Percentiles rank a stretch among this genome's conserved stretches.
phyloP scores from a whole-genome alignment of 2,113 vertebrate species.

The Vombatus ursinus region DNA sequence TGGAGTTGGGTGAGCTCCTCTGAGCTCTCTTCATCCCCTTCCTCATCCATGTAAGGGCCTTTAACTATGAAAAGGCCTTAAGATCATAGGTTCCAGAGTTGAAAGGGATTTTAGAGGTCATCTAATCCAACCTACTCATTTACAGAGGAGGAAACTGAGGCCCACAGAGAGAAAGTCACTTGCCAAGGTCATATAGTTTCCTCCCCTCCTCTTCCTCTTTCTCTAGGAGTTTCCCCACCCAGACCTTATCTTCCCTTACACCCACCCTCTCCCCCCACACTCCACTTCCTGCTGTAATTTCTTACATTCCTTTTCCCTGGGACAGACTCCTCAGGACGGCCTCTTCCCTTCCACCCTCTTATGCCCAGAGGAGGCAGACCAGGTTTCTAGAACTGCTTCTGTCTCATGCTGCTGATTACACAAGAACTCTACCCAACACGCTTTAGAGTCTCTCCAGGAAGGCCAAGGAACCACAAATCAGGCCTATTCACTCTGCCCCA shows the following conservation, averaged over 20 bases:
- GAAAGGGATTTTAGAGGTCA: not conserved
- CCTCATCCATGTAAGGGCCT: not conserved
- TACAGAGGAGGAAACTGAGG: not conserved
- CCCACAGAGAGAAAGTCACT: not conserved
- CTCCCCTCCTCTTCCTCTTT: slow-evolving; percentile 18
- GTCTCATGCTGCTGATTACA: not conserved
- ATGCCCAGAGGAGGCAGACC: not conserved
- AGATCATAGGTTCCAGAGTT: not conserved
- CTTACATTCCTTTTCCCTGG: slow-evolving; percentile 33
- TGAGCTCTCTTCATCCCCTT: not conserved
- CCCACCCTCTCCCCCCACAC: slow-evolving; percentile 1
- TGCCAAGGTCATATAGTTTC: not conserved
- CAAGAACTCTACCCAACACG: not conserved
- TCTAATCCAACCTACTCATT: not conserved
- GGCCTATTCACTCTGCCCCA: not conserved
- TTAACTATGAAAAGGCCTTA: slow-evolving; percentile 35
- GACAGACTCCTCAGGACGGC: not conserved
- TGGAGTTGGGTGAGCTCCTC: not conserved
- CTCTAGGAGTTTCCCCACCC: slow-evolving; percentile 25
- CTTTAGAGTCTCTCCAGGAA: not conserved
- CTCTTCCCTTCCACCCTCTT: slow-evolving; percentile 53
- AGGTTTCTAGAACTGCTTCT: not conserved
- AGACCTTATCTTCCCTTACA: slow-evolving; percentile 27
- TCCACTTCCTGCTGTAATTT: slow-evolving; percentile 57
- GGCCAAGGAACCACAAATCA: not conserved